Percentiles rank a stretch among this genome's conserved stretches.
These are phyloP conservation scores for Allolobophora icterica DNA, from an alignment of 2,888 invertebrate genomes.

Conservation along the genomic window DNA sequence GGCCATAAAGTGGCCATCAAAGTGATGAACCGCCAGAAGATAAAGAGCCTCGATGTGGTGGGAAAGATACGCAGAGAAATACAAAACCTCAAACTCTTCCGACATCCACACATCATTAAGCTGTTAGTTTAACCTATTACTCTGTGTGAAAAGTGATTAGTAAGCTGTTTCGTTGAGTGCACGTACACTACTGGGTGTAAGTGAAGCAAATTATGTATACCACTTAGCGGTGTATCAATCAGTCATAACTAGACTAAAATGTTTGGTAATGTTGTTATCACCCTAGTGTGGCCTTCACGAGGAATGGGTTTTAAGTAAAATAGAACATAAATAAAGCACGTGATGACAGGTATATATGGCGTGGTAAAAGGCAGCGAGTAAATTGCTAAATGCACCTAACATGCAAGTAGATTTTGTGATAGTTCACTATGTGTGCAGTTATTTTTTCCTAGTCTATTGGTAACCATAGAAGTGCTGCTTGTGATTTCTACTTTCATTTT, in stretches of 20 bases:
- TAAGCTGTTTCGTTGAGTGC: not conserved
- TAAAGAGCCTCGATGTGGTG: conserved; percentile 98
- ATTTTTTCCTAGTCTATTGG: not conserved
- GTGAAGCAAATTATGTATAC: not conserved
- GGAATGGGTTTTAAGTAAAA: not conserved
- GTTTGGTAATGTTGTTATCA: not conserved
- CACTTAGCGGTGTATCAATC: not conserved
- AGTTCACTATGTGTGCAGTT: not conserved
- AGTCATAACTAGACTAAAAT: not conserved
- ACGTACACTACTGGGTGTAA: not conserved
- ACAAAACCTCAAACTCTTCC: conserved; percentile 97
- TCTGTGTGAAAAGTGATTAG: not conserved
- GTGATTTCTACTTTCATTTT: not conserved
- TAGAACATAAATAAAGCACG: not conserved
- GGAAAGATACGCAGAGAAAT: conserved; percentile 98
- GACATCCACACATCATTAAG: conserved; percentile 99
- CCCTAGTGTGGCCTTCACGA: not conserved
- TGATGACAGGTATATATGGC: not conserved
- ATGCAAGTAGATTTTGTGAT: not conserved
- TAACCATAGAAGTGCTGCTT: not conserved
- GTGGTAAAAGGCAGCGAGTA: not conserved
- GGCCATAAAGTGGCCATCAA: conserved; percentile 98
- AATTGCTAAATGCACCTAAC: not conserved
- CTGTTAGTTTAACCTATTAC: conserved; percentile 69
- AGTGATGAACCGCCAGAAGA: conserved; percentile 96